Percentiles rank a stretch among this genome's conserved stretches.
phyloP scores from a whole-genome alignment of 2,113 vertebrate species.

The Bombycilla garrulus region DNA sequence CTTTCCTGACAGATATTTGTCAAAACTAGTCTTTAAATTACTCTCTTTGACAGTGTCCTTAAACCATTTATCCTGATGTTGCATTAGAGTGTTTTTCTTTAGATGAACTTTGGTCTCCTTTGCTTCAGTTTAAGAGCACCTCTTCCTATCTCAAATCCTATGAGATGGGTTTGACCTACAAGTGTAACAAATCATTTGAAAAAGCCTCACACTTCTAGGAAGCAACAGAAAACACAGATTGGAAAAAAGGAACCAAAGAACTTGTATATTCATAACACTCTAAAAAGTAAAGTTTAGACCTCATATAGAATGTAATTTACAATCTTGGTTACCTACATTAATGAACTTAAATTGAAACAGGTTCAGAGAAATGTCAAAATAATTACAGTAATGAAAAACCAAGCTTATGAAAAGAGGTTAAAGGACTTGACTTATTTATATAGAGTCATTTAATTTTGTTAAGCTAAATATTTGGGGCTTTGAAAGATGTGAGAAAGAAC shows the following conservation, averaged over 20 bases:
- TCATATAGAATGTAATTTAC: background rate
- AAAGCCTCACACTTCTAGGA: background rate
- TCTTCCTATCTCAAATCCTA: background rate
- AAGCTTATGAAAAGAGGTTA: background rate
- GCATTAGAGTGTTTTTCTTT: background rate
- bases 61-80: background rate
- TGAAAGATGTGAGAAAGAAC: background rate
- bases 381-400: constrained; percentile 15
- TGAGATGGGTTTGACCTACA: background rate
- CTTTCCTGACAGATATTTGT: background rate
- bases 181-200: background rate
- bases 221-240: background rate
- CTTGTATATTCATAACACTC: background rate
- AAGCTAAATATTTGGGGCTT: background rate
- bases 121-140: background rate
- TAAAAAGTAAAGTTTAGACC: background rate
- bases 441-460: background rate
- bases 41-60: background rate
- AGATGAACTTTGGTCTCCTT: background rate
- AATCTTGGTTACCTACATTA: background rate
- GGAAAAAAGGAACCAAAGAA: background rate
- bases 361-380: constrained; percentile 26
- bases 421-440: constrained; percentile 14
- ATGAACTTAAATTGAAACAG: background rate
- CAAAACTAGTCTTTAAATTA: background rate